Evolutionary conservation across 92 coral and sea anemone species (phyloP), one percentile per base, ranked within the genome.

Genomic region (Epizoanthus stellaris): DNA sequence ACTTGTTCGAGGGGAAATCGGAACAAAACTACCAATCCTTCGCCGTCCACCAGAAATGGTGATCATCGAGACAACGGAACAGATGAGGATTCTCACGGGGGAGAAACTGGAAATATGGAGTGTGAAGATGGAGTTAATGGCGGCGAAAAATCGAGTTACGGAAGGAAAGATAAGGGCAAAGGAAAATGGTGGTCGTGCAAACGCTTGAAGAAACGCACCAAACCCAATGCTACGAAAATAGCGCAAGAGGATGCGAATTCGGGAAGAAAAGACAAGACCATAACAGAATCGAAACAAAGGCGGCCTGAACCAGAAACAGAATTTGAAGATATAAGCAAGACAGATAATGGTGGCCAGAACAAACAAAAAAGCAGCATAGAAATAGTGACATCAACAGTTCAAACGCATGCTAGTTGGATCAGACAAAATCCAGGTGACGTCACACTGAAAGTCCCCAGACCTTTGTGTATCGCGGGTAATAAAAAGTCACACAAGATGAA

Each of bases 181-280:
- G 70, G 70, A 3, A 61, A 77, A 42, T 77, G 82, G 82, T 77
- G 82, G 82, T 59, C 19, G 57, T 16, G 21, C 36, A 61, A 60
- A 6, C 80, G 19, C 14, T 13, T 16, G 17, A 52, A 20, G 17
- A 75, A 58, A 6, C 67, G 16, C 23, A 17, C 15, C 15, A 15
- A 16, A 36, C 6, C 67, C 0, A 15, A 75, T 10, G 20, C 4
- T 23, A 4, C 67, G 39, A 45, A 0, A 38, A 17, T 54, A 16
- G 20, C 14, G 21, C 16, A 56, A 4, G 40, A 47, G 42, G 62
- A 49, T 3, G 3, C 62, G 15, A 15, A 57, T 14, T 15, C 42
- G 17, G 69, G 64, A 60, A 60, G 42, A 39, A 57, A 13, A 38
- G 70, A 38, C 54, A 17, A 49, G 54, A 52, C 12, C 56, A 9